Evolutionary conservation across 2,888 invertebrate species (phyloP), one percentile per base, ranked within the genome.

Genomic region (Lydus trimaculatus): DNA sequence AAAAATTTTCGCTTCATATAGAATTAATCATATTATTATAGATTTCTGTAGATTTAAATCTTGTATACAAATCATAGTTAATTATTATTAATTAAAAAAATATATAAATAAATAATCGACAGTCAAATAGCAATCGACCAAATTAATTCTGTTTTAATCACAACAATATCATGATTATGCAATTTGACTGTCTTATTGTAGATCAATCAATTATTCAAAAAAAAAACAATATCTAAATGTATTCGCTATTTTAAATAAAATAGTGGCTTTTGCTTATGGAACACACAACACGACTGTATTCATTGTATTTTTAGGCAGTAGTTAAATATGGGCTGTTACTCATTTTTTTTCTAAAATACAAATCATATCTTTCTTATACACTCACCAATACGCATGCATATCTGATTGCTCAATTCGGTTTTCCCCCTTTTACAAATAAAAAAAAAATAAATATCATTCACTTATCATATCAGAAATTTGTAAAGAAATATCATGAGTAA

Each of bases 241-340:
- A 83, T 77, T 43, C 76, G 83, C 83, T 80, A 81, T 77, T 79
- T 79, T 73, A 75, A 28, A 79, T 79, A 74, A 75, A 28, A 79
- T 82, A 84, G 83, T 81, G 84, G 84, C 84, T 84, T 83, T 83
- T 83, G 84, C 84, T 84, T 84, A 81, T 79, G 79, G 78, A 82
- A 82, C 85, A 82, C 85, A 85, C 85, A 85, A 85, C 85, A 85
- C 85, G 85, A 85, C 85, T 85, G 79, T 82, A 77, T 76, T 43
- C 79, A 80, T 78, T 79, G 79, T 82, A 81, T 81, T 81, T 80
- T 28, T 82, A 81, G 43, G 81, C 75, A 74, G 79, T 83, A 83
- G 82, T n/a, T n/a, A 76, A 43, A 75, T 81, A 36, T 36, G 81
- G 82, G 83, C 83, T 83, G 81, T 84, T 83, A 83, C 82, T 83